Evolutionary conservation across 2,888 invertebrate species (phyloP).

Genomic region (Timandra comae): DNA sequence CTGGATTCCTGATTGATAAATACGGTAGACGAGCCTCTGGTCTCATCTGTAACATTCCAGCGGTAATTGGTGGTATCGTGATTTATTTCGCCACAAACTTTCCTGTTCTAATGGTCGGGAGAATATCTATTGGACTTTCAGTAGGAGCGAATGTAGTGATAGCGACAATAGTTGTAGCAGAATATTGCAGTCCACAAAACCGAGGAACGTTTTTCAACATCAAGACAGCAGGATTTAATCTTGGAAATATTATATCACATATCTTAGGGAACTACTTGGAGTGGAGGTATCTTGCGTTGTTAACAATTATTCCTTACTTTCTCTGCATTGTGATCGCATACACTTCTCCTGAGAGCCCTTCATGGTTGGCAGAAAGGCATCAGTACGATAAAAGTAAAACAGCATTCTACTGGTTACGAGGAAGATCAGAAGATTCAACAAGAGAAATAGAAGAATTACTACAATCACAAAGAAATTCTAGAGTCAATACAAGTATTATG

Average conservation of each 20-base stretch:
- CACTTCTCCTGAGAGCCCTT: constrained; percentile 31
- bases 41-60: constrained; percentile 13
- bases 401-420: constrained; percentile 66
- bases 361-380: constrained; percentile 23
- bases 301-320: constrained; percentile 20
- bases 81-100: constrained; percentile 26
- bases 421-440: constrained; percentile 47
- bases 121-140: constrained; percentile 23
- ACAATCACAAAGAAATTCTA: constrained; percentile 27
- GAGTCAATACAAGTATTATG: too few species aligned
- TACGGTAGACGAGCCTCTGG: constrained; percentile 8
- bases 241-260: constrained; percentile 23
- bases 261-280: constrained; percentile 21
- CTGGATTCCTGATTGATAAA: constrained; percentile 6
- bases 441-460: constrained; percentile 40
- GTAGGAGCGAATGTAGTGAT: constrained; percentile 20
- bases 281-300: constrained; percentile 30
- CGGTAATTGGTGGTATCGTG: constrained; percentile 20
- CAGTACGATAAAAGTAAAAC: constrained; percentile 17
- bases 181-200: constrained; percentile 25
- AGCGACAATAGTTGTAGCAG: constrained; percentile 28
- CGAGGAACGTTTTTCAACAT: constrained; percentile 29
- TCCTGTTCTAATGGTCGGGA: constrained; percentile 25
- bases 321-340: constrained; percentile 14
- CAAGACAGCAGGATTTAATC: constrained; percentile 19